phyloP scores from a whole-genome alignment of 2,888 invertebrate species.

The Heterodera filipjevi region DNA sequence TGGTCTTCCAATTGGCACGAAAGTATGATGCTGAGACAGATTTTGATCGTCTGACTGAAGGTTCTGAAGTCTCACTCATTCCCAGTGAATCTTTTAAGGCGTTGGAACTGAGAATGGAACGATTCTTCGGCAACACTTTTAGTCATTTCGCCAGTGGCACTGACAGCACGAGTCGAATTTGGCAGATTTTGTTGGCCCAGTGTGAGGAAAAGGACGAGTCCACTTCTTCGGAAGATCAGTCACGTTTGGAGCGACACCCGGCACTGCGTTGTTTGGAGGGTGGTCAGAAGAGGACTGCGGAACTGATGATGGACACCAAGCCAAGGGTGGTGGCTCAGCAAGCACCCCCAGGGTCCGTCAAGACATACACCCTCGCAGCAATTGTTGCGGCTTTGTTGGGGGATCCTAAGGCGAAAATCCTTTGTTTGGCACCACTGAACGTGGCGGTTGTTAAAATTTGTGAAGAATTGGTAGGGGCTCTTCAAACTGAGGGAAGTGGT shows the following conservation, averaged over 20 bases:
- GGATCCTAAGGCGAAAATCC: not conserved
- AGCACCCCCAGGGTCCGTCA: too few species aligned
- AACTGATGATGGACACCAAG: not conserved
- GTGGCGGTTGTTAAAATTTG: slow-evolving; percentile 3
- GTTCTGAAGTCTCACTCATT: not conserved
- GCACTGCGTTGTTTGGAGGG: not conserved
- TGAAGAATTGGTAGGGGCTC: too few species aligned
- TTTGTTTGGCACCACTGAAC: not conserved
- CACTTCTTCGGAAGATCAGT: too few species aligned
- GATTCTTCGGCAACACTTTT: not conserved
- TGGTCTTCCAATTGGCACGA: too few species aligned
- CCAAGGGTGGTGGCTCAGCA: not conserved
- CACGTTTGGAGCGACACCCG: not conserved
- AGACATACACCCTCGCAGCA: not conserved
- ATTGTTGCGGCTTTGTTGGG: not conserved
- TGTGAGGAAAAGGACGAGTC: not conserved
- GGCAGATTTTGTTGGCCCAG: not conserved
- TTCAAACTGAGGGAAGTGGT: too few species aligned
- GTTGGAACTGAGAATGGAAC: not conserved
- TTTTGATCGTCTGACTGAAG: not conserved
- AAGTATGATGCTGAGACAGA: not conserved
- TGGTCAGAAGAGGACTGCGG: not conserved
- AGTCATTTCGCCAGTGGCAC: not conserved
- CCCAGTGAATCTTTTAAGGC: not conserved
- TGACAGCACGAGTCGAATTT: not conserved